Evolutionary conservation across 2,797 vertebrate species (phyloP).

Genomic region (Pseudomugil tenellus): DNA sequence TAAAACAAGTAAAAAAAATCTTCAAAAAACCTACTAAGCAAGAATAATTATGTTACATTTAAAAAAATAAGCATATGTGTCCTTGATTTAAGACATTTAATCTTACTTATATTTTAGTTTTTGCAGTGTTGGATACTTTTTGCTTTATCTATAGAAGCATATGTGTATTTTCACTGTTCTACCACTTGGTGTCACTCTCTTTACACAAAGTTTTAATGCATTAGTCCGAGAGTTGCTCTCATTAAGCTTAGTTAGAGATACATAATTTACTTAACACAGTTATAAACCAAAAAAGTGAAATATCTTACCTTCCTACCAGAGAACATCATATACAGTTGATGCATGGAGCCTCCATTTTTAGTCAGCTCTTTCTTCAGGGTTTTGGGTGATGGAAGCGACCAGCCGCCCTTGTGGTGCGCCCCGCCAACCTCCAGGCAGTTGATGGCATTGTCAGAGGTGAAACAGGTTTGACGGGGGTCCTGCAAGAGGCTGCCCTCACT

Average conservation of each 20-base stretch:
- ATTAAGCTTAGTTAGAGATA: background rate
- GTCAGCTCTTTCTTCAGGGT: slow-evolving; percentile 93
- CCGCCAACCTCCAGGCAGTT: slow-evolving; percentile 86
- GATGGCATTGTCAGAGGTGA: slow-evolving; percentile 94
- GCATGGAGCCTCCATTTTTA: slow-evolving; percentile 93
- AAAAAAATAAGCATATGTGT: too few relatives aligned
- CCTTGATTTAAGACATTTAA: too few relatives aligned
- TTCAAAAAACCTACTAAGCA: too few relatives aligned
- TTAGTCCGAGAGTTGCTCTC: background rate
- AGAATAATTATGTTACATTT: too few relatives aligned
- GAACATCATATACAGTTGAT: slow-evolving; percentile 94
- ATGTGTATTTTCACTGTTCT: slow-evolving; percentile 41
- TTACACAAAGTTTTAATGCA: slow-evolving; percentile 37
- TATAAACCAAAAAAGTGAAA: background rate
- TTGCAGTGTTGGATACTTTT: too few relatives aligned
- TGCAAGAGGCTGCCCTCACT: slow-evolving; percentile 96
- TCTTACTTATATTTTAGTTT: too few relatives aligned
- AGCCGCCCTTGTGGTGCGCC: slow-evolving; percentile 72
- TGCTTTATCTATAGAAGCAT: background rate
- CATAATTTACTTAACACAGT: background rate
- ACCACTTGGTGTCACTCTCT: slow-evolving; percentile 72
- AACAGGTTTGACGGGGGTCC: slow-evolving; percentile 88
- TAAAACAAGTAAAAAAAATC: too few relatives aligned
- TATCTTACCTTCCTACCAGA: slow-evolving; percentile 90
- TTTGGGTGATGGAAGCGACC: slow-evolving; percentile 91